Percentiles rank a stretch among this genome's conserved stretches.
phyloP scores from a whole-genome alignment of 2,888 invertebrate genomes.

The Pseudolycoriella hygida region DNA sequence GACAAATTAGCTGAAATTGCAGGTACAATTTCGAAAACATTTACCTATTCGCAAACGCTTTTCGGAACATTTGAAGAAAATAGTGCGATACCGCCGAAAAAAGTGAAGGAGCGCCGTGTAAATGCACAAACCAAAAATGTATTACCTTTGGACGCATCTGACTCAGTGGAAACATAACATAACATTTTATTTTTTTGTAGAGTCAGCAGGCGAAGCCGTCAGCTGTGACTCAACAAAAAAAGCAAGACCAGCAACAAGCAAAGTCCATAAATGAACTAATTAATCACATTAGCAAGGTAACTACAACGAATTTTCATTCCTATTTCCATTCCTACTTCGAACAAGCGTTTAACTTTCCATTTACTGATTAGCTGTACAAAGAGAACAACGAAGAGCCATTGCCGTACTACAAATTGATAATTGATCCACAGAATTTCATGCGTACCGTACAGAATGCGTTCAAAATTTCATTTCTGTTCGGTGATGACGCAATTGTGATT shows the following conservation, averaged over 20 bases:
- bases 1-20: not conserved
- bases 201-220: not conserved
- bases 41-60: not conserved
- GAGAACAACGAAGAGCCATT: constrained; percentile 21
- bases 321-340: no score
- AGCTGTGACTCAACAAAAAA: not conserved
- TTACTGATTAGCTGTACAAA: not conserved
- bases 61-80: not conserved
- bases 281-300: not conserved
- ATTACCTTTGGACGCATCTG: not conserved
- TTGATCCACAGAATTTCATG: constrained; percentile 36
- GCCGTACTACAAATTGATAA: constrained; percentile 35
- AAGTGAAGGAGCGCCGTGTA: not conserved
- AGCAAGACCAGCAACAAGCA: constrained; percentile 16
- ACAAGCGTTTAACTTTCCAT: no score
- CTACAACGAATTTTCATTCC: no score
- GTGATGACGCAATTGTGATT: constrained; percentile 33
- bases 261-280: not conserved
- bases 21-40: not conserved
- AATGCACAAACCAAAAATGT: not conserved
- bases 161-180: not conserved
- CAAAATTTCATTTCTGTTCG: constrained; percentile 37
- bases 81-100: not conserved
- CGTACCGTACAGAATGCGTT: constrained; percentile 40
- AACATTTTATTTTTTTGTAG: not conserved